Evolutionary conservation across 2,888 invertebrate genomes (phyloP), one percentile per base, ranked within the genome.

Genomic region (Diarsia rubi): DNA sequence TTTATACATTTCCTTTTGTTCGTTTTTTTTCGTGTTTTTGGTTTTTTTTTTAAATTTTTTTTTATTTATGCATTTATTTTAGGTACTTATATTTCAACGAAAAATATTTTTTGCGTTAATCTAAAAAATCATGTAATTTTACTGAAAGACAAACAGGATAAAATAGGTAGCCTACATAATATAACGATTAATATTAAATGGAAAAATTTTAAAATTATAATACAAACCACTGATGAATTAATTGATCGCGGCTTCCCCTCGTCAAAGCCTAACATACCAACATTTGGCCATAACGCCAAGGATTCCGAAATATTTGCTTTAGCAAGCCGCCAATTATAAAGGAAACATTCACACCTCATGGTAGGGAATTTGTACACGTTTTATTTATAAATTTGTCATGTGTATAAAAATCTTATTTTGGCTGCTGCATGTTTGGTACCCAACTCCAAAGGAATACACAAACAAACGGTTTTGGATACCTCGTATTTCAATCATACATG

Each of bases 261-360:
- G 52, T 69, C 85, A 84, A 81, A 75, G 75, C 49, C 24, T 5
- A 59, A 59, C 75, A 64, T 54, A 79, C 37, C 37, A 37, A 37
- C 31, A 69, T 78, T 75, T 78, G 69, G 31, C 45, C 65, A 64
- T 74, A 78, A 82, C 79, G 37, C 69, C 24, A 0, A 2, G 73
- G 44, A 86, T 72, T 82, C 62, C 57, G 21, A 81, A 82, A 77
- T 42, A 81, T 79, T 79, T 78, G 72, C 84, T 86, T 88, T 82
- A 65, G 52, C 16, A 24, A 63, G 77, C 88, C 88, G 88, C 88
- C 88, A 88, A 88, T 87, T 87, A 84, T 83, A 76, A 60, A 66
- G 27, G 24, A 45, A 27, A 64, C 16, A 54, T 81, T 78, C 57
- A 57, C 66, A 73, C 72, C 77, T 75, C 62, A 3, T 16, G 19